phyloP scores from a whole-genome alignment of 2,797 vertebrate genomes.

The Rhinoraja longicauda region DNA sequence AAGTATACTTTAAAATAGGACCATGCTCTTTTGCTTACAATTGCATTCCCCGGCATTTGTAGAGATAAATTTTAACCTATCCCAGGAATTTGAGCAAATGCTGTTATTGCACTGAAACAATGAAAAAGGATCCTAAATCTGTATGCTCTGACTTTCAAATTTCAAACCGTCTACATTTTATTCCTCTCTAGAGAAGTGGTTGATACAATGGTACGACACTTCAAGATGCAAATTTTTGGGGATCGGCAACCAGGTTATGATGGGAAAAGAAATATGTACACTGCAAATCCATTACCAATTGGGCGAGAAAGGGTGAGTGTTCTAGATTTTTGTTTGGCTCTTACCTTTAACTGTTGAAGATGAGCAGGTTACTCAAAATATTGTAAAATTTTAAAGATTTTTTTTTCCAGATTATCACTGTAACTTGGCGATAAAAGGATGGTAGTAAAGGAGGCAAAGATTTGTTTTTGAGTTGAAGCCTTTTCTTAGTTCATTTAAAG shows the following conservation, averaged over 20 bases:
- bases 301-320: constrained; percentile 81
- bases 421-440: background rate
- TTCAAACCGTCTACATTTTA: background rate
- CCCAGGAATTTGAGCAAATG: background rate
- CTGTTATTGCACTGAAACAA: background rate
- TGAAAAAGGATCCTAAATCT: background rate
- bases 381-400: background rate
- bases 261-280: constrained; percentile 98
- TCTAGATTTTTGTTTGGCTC: background rate
- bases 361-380: background rate
- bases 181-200: constrained; percentile 79
- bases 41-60: background rate
- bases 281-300: constrained; percentile 89
- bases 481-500: background rate
- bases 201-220: constrained; percentile 97
- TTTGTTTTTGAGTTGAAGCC: background rate
- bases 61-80: background rate
- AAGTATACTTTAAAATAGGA: background rate
- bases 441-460: background rate
- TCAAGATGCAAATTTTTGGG: constrained; percentile 99
- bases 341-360: background rate
- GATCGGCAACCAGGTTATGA: constrained; percentile 95
- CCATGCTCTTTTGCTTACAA: background rate
- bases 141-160: background rate
- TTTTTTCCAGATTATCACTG: background rate